Base-by-base conservation (phyloP, 2,113 vertebrate species). In the Centropristis striata region DNA sequence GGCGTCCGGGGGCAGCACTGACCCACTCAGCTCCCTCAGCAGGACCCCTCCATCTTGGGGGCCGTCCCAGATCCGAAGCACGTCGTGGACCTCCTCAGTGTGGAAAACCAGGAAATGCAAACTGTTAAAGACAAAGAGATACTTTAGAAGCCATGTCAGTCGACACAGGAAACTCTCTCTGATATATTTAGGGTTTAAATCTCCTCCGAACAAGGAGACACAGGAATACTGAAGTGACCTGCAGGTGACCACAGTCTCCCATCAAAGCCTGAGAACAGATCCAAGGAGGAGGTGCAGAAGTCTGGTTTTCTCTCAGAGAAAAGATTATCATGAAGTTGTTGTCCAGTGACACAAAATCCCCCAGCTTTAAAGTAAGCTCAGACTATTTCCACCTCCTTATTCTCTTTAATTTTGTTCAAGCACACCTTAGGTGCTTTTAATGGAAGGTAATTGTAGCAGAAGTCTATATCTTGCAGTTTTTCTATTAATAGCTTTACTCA, bases 71-170 rank as follows among this genome's bases (percentile, higher is more conserved):
- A 99, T 96, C 65, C 97, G 95, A 59, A 99, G 94, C 68, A 99
- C 96, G 0, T 99, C 98, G 0, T 99, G 98, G 49, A 99, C 96
- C 81, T 99, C 98, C 85, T 99, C 98, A 0, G 98, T 99, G 94
- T 99, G 97, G 83, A 98, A 99, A 36, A 99, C 98, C 90, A 98
- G 93, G 91, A 99, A 99, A 75, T 99, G 98, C n/a, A 99, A 92
- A 87, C 98, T 99, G 90, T 57, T 12, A 20, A 57, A 66, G 36
- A 66, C 6, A 50, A 42, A 74, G 49, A 59, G 32, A 55, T 25
- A 20, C 23, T 55, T 88, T n/a, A 84, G 47, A 66, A 21, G 14
- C 5, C 4, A 5, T 58, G 60, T 20, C 32, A 41, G 27, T 5
- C 58, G 37, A 41, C 0, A 25, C 13, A 44, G 0, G 32, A 68